Evolutionary conservation across 1,140 invertebrate species (phyloP).

Genomic region (Trichomalopsis sarcophagae): DNA sequence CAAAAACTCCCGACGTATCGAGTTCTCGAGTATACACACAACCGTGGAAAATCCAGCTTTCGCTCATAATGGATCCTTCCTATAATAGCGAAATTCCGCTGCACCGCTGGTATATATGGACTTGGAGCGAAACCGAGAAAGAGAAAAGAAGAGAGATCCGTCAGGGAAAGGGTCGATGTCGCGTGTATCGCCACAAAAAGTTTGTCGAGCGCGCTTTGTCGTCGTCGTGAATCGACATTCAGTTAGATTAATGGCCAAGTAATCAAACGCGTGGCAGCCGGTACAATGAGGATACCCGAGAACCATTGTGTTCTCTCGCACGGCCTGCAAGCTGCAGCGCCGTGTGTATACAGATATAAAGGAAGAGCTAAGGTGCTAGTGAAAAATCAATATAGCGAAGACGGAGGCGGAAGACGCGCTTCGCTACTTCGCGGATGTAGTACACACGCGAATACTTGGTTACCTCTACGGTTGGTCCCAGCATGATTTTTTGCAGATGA

Average conservation of each 20-base stretch:
- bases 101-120: not conserved
- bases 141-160: not conserved
- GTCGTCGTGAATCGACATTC: constrained; percentile 22
- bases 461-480: not conserved
- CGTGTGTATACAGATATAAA: too few relatives aligned
- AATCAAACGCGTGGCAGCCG: constrained; percentile 7
- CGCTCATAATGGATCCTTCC: not conserved
- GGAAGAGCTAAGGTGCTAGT: not conserved
- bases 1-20: too few relatives aligned
- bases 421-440: not conserved
- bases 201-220: constrained; percentile 15
- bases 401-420: not conserved
- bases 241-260: constrained; percentile 31
- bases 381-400: constrained; percentile 27
- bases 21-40: too few relatives aligned
- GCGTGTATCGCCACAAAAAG: not conserved
- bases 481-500: not conserved
- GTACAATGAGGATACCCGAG: constrained; percentile 25
- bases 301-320: not conserved
- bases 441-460: not conserved
- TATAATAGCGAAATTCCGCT: not conserved
- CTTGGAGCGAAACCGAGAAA: not conserved
- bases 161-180: not conserved
- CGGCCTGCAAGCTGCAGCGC: not conserved
- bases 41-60: not conserved